A percentile compares a stretch with the other conserved stretches of the same genome.
Conservation (phyloP, 2,797 vertebrate species). For the Sebastes cheni region DNA sequence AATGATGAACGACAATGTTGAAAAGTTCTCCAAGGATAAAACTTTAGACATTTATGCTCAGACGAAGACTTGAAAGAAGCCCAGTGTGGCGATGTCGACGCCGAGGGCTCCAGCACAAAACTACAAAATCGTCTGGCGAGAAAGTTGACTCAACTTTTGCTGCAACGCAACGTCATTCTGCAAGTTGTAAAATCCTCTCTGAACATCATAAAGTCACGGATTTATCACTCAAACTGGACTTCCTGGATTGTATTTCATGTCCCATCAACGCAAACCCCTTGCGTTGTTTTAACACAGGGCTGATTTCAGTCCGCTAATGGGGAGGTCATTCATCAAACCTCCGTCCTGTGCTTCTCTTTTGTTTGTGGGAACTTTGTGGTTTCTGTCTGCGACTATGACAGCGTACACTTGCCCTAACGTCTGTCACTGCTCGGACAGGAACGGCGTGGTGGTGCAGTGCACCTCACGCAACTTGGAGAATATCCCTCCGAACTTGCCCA, state of each 20-base stretch:
- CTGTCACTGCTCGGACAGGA: slow-evolving; percentile 89
- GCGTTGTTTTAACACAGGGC: not conserved
- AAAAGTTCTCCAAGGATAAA: slow-evolving; percentile 1
- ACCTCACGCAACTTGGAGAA: slow-evolving; percentile 90
- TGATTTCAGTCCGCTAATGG: slow-evolving; percentile 56
- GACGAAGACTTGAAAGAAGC: not conserved
- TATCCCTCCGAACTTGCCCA: slow-evolving; percentile 89
- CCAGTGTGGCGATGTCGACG: not conserved
- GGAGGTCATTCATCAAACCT: slow-evolving; percentile 30
- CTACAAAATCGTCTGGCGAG: not conserved
- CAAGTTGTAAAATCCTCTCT: not conserved
- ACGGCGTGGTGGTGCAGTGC: slow-evolving; percentile 90
- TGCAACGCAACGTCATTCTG: not conserved
- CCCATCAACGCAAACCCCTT: not conserved
- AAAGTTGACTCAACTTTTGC: not conserved
- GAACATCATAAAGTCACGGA: not conserved
- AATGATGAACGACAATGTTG: slow-evolving; percentile 21
- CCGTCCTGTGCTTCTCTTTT: not conserved
- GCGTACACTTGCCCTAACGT: slow-evolving; percentile 79
- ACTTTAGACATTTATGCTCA: not conserved
- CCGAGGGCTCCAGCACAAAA: not conserved
- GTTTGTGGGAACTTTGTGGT: slow-evolving; percentile 30
- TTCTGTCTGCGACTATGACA: slow-evolving; percentile 15
- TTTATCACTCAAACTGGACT: not conserved
- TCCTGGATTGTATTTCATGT: slow-evolving; percentile 7